These are phyloP conservation scores for Oenanthe oenanthe DNA, from an alignment of 2,113 vertebrate genomes.

Conservation along the genomic window DNA sequence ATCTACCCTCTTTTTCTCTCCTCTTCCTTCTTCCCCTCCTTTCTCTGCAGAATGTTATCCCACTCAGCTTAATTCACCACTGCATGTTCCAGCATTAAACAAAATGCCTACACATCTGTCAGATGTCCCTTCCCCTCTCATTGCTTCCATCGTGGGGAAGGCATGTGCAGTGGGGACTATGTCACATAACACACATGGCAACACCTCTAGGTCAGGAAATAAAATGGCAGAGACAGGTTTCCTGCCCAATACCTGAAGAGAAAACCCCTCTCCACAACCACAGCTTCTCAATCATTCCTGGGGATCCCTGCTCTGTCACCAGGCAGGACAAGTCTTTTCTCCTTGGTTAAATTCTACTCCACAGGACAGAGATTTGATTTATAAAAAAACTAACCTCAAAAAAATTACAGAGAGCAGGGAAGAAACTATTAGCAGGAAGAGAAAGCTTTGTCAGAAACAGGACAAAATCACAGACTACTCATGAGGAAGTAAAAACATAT, in stretches of 20 bases:
- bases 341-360: not conserved
- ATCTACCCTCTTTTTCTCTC: not conserved
- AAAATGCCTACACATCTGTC: not conserved
- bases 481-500: constrained; percentile 5
- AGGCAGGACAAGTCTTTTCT: not conserved
- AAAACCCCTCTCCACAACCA: not conserved
- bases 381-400: not conserved
- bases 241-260: not conserved
- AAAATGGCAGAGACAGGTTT: not conserved
- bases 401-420: not conserved
- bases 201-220: not conserved
- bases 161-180: not conserved
- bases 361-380: not conserved
- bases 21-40: not conserved
- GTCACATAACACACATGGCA: not conserved
- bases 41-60: not conserved
- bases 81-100: not conserved
- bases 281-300: not conserved
- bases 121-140: not conserved
- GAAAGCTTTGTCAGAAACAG: not conserved
- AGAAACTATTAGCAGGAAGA: not conserved
- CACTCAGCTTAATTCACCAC: not conserved
- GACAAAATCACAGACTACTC: not conserved
- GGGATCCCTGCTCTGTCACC: not conserved
- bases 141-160: not conserved